Conservation (phyloP, 2,113 vertebrate species). For the Sapajus apella region DNA sequence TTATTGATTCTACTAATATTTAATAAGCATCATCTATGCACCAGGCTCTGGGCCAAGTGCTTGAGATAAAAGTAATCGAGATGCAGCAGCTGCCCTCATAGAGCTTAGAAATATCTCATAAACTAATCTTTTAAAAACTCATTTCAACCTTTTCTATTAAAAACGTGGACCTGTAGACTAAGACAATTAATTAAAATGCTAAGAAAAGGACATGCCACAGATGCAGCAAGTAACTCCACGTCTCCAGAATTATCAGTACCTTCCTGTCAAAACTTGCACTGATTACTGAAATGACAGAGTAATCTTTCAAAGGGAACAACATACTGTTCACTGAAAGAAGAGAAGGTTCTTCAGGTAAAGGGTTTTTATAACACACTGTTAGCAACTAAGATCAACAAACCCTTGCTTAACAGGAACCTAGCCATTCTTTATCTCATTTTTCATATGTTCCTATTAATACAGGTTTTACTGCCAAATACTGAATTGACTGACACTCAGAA, state of each 20-base stretch:
- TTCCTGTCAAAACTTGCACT: background rate
- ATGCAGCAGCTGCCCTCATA: background rate
- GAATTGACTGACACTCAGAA: background rate
- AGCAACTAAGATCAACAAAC: slow-evolving; percentile 1
- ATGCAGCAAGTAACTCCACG: background rate
- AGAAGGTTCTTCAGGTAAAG: background rate
- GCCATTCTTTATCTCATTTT: background rate
- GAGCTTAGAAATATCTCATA: background rate
- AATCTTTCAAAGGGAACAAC: background rate
- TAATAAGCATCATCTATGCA: background rate
- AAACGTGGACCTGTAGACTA: background rate
- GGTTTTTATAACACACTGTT: background rate
- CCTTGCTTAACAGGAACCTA: background rate
- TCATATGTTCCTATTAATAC: background rate
- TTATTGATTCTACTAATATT: background rate
- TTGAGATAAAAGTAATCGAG: background rate
- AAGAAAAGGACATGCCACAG: slow-evolving; percentile 9
- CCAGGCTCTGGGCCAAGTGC: background rate
- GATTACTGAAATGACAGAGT: background rate
- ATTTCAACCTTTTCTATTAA: slow-evolving; percentile 27
- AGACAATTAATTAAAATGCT: background rate
- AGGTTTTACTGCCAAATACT: background rate
- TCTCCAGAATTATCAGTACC: background rate
- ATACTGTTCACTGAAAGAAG: background rate
- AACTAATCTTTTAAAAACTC: background rate